Base-by-base conservation (phyloP, 92 coral and sea anemone genomes). In the Palythoa grandis region DNA sequence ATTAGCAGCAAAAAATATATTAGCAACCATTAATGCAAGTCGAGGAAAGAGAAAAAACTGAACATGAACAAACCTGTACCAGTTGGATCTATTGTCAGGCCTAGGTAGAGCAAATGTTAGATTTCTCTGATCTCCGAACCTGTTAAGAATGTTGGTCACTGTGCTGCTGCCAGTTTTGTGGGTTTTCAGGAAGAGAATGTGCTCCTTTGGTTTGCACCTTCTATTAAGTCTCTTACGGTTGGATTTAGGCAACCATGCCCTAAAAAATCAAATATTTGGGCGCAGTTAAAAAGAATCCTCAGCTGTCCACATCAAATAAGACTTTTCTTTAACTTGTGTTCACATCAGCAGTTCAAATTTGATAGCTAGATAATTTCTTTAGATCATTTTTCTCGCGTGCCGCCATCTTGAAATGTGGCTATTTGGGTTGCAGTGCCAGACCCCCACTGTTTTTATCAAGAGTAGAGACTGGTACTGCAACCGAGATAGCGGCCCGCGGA, bases 131-230 rank as follows among this genome's bases (percentile, higher is more conserved):
- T 66, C 70, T 17, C 70, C 70, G 13, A 66, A 66, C 70, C 70
- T 66, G 70, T 66, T 66, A 29, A 66, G 70, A 66, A 66, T 66
- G 70, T 66, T 66, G 2, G 70, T 66, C 70, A 66, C 70, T 11
- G 70, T 66, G 13, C 70, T 66, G 38, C 70, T 29, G 70, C 70
- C 70, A 3, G 70, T 66, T 22, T 66, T 16, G 29, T 66, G 70
- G 5, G 50, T 43, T 43, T 43, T 43, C 50, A 43, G 50, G 50
- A 43, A 66, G 29, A 66, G 70, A 16, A 15, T 29, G 29, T 15
- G 70, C 25, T 58, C 66, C 70, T 16, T 66, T 13, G 20, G 70
- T 22, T 29, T 66, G 70, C 29, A 66, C 10, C 70, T 29, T 66
- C 6, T 11, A 66, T 12, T 10, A n/a, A 10, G 20, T 58, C 20